These are phyloP conservation scores for Podarcis raffonei DNA, from an alignment of 2,113 vertebrate genomes.

Conservation along the genomic window DNA sequence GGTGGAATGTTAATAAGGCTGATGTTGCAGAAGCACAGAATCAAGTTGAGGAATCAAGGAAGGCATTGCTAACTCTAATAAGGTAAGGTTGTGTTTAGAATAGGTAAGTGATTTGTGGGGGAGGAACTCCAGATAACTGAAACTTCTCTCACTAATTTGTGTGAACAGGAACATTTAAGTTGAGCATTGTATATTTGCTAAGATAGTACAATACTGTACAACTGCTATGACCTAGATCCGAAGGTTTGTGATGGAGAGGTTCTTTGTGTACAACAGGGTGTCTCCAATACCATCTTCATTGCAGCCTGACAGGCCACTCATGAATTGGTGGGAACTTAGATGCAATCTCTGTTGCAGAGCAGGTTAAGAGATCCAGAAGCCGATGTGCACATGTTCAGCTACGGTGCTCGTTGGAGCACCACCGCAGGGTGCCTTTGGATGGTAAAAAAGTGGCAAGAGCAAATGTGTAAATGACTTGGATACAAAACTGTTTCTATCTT, in stretches of 20 bases:
- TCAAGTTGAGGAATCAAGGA: conserved; percentile 81
- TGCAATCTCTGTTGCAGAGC: background rate
- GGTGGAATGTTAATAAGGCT: conserved; percentile 75
- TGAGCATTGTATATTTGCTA: background rate
- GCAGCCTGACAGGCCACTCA: background rate
- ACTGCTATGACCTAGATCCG: too few species aligned
- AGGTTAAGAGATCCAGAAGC: background rate
- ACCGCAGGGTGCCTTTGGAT: background rate
- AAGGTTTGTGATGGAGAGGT: background rate
- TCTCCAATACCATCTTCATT: background rate
- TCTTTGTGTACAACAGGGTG: background rate
- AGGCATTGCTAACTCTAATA: conserved; percentile 72
- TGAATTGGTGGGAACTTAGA: background rate
- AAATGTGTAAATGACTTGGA: background rate
- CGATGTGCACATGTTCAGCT: background rate
- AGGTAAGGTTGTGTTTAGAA: conserved; percentile 75
- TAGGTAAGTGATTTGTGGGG: background rate
- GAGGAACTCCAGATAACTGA: background rate
- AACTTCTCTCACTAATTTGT: background rate
- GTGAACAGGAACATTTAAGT: background rate
- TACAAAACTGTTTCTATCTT: background rate
- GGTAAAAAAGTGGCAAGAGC: background rate
- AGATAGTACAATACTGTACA: background rate
- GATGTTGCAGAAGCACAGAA: conserved; percentile 73
- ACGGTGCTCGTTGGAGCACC: background rate